Evolutionary conservation across 2,888 invertebrate species (phyloP), one percentile per base, ranked within the genome.

Genomic region (Papilio gigon): DNA sequence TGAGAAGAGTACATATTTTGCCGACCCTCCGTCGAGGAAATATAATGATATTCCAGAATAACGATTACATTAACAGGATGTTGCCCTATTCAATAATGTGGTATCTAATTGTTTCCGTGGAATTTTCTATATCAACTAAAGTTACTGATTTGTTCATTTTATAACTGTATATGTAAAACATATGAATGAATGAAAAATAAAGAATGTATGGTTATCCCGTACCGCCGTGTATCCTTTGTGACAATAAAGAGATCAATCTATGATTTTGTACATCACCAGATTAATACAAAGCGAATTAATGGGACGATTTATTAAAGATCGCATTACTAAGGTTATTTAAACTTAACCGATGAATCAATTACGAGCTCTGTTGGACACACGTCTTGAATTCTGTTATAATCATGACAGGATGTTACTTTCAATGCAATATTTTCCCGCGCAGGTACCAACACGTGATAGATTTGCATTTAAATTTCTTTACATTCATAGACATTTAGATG

Each of bases 381-480:
- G 53, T 53, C 27, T n/a, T n/a, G n/a, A 27, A 27, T 53, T 50
- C 27, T 53, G 27, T 47, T 22, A 47, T 22, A 22, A 4, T 47
- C 22, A 9, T 22, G 17, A 42, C 22, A 22, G 27, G 50, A 27
- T 27, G 14, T 14, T 50, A 11, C 17, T 30, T n/a, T 56, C 53
- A n/a, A n/a, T 30, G 4, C 30, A 30, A n/a, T 53, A 30, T 56
- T 56, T 56, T 56, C 53, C 53, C 30, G 2, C 9, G 9, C 53
- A 30, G 9, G 30, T 9, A 2, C 0, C 14, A 14, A 17, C 17
- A 30, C 53, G 53, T 53, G 53, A 27, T 17, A n/a, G 8, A 53
- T 53, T 30, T 17, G 30, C 30, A 56, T 56, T 30, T 56, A 56
- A 56, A 56, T 30, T 56, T n/a, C 9, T 30, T 30, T 56, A 56